Percentiles rank a stretch among this genome's conserved stretches.
These are phyloP conservation scores for Sardinella longiceps DNA, from an alignment of 2,797 vertebrate genomes.

Conservation along the genomic window DNA sequence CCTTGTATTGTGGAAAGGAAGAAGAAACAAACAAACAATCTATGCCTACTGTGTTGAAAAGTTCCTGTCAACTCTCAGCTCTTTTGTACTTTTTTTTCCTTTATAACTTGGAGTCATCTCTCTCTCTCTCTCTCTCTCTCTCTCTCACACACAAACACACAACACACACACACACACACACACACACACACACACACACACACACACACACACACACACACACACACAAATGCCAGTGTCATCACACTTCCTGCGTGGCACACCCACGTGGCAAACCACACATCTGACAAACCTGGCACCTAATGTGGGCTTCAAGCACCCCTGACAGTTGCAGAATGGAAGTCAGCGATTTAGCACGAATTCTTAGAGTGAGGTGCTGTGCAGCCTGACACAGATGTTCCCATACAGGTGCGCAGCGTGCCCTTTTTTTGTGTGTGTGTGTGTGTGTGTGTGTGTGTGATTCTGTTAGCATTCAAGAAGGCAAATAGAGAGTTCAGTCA, in stretches of 20 bases:
- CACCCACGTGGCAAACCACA: constrained; percentile 22
- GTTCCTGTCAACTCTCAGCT: constrained; percentile 31
- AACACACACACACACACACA: too few relatives aligned
- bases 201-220: too few relatives aligned
- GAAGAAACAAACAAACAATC: constrained; percentile 15
- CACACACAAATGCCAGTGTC: constrained; percentile 3
- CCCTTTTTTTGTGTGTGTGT: not conserved
- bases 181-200: not conserved
- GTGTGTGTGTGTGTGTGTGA: not conserved
- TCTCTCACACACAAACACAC: too few relatives aligned
- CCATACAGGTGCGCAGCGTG: not conserved
- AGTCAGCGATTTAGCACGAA: constrained; percentile 58
- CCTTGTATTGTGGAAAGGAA: constrained; percentile 43
- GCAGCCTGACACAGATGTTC: not conserved
- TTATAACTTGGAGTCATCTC: constrained; percentile 9
- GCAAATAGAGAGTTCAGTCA: not conserved
- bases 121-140: too few relatives aligned
- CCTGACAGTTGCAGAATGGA: constrained; percentile 13
- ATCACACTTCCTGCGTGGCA: constrained; percentile 10
- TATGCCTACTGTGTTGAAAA: constrained; percentile 38
- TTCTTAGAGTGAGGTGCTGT: not conserved
- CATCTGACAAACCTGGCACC: not conserved
- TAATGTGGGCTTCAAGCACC: constrained; percentile 12
- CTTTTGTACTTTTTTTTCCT: not conserved
- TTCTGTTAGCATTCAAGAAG: not conserved